Percentiles rank a stretch among this genome's conserved stretches.
phyloP scores from a whole-genome alignment of 2,797 vertebrate genomes.

The Lateolabrax maculatus region DNA sequence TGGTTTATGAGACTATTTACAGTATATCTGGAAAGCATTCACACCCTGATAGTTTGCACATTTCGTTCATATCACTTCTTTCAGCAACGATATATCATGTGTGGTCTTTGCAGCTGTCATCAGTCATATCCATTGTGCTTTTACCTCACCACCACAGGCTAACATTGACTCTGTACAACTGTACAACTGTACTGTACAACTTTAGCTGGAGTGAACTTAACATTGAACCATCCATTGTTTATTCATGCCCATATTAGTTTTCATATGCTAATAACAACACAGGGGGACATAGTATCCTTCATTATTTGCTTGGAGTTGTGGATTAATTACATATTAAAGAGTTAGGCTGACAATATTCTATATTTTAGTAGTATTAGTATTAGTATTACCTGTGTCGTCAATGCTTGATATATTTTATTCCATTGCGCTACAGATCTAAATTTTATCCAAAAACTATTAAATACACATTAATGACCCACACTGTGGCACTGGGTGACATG shows the following conservation, averaged over 20 bases:
- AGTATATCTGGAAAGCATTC: conserved; percentile 21
- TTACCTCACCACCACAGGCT: not conserved
- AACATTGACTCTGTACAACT: conserved; percentile 6
- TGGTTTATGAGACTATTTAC: conserved; percentile 19
- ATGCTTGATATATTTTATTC: not conserved
- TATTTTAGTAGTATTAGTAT: no score
- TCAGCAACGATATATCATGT: not conserved
- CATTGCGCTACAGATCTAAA: not conserved
- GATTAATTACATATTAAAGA: not conserved
- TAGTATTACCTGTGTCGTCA: not conserved
- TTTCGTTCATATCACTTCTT: conserved; percentile 5
- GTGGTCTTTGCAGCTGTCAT: not conserved
- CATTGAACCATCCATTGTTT: not conserved
- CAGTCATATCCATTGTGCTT: not conserved
- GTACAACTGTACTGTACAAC: no score
- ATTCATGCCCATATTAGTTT: not conserved
- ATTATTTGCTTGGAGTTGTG: not conserved
- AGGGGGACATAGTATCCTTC: not conserved
- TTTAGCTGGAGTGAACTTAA: not conserved
- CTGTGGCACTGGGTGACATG: not conserved
- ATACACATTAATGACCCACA: not conserved
- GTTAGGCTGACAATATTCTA: not conserved
- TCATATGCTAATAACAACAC: not conserved
- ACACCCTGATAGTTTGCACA: not conserved
- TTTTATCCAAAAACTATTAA: not conserved